A percentile compares a stretch with the other conserved stretches of the same genome.
These are phyloP conservation scores for Brachymystax lenok DNA, from an alignment of 2,797 vertebrate species.

Conservation along the genomic window DNA sequence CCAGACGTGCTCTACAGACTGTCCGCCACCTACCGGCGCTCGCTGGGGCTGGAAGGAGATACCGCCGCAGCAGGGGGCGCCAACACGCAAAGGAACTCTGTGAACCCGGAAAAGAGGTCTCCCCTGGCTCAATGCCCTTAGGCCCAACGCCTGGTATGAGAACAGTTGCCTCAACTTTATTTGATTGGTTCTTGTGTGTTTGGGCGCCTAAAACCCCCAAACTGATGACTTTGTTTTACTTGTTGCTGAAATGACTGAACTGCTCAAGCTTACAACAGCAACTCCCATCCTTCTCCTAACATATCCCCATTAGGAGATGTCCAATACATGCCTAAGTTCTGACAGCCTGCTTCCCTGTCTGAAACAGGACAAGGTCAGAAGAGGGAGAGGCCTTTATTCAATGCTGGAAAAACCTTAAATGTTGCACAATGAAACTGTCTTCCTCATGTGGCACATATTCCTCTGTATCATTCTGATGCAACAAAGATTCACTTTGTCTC, in stretches of 20 bases:
- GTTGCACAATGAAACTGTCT: not conserved
- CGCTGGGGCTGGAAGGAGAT: slow-evolving; percentile 75
- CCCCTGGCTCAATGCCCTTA: slow-evolving; percentile 19
- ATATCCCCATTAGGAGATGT: not conserved
- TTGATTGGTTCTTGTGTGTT: not conserved
- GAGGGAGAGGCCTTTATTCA: slow-evolving; percentile 2
- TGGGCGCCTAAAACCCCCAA: not conserved
- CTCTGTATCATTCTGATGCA: not conserved
- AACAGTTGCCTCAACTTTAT: not conserved
- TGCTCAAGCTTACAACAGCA: not conserved
- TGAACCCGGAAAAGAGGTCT: slow-evolving; percentile 40
- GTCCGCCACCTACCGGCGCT: slow-evolving; percentile 80
- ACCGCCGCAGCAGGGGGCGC: fast-evolving
- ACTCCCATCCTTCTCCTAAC: not conserved
- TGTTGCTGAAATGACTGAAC: not conserved
- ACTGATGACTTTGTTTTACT: not conserved
- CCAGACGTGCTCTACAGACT: slow-evolving; percentile 86
- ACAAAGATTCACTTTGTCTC: not conserved
- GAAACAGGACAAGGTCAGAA: slow-evolving; percentile 29
- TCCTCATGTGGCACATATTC: not conserved
- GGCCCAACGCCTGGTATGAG: not conserved
- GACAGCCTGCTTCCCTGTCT: slow-evolving; percentile 23
- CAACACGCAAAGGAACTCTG: slow-evolving; percentile 36
- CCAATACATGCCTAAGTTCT: not conserved
- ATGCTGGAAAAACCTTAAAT: not conserved